Conservation (phyloP, 2,797 vertebrate genomes). For the Pseudocheirus occidentalis region DNA sequence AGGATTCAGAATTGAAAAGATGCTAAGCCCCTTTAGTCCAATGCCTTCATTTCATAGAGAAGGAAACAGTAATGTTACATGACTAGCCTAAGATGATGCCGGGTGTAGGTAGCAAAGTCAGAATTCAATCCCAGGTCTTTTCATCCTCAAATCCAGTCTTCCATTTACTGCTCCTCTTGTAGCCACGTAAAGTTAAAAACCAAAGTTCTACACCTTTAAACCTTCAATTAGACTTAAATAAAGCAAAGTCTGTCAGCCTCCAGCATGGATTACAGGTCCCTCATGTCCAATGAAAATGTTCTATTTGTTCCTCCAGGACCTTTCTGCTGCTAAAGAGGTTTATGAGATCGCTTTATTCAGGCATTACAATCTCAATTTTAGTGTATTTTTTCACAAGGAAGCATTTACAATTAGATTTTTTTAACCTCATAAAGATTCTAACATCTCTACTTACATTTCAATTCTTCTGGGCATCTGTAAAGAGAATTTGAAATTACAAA, state of each 20-base stretch:
- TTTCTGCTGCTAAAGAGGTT: slow-evolving; percentile 1
- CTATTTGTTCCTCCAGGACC: neutral
- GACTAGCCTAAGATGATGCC: neutral
- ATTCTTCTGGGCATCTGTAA: neutral
- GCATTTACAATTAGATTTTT: neutral
- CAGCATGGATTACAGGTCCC: neutral
- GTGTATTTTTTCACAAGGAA: neutral
- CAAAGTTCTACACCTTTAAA: neutral
- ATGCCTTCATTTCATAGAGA: neutral
- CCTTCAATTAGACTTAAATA: slow-evolving; percentile 32
- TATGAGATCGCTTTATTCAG: neutral
- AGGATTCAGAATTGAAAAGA: neutral
- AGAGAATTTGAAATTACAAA: slow-evolving; percentile 17
- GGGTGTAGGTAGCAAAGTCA: neutral
- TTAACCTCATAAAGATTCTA: neutral
- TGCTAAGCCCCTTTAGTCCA: neutral
- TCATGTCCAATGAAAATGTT: neutral
- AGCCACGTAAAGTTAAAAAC: slow-evolving; percentile 27
- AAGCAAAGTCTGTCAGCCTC: neutral
- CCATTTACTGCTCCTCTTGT: neutral
- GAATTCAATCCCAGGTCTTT: neutral
- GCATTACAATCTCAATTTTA: neutral
- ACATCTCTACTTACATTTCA: neutral
- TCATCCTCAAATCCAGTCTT: neutral
- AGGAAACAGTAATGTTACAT: neutral